Evolutionary conservation across 2,113 vertebrate species (phyloP).

Genomic region (Indicator indicator): DNA sequence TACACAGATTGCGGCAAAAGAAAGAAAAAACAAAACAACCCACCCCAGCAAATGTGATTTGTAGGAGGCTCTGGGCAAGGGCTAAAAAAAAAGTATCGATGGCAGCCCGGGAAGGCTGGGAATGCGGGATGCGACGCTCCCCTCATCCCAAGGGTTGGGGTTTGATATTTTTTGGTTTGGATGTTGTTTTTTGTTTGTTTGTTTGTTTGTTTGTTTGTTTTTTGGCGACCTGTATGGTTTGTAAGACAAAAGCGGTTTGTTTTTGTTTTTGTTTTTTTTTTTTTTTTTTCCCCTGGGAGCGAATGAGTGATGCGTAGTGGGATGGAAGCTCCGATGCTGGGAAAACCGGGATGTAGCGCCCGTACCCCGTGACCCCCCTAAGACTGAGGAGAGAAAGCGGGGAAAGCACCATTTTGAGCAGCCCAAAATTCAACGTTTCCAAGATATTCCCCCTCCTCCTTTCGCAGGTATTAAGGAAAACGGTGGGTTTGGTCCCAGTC

Average conservation of each 20-base stretch:
- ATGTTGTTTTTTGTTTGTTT: no score
- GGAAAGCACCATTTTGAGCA: background rate
- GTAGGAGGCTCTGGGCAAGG: slow-evolving; percentile 62
- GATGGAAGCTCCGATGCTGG: background rate
- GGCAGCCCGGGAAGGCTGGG: slow-evolving; percentile 28
- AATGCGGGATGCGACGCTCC: background rate
- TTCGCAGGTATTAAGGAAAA: background rate
- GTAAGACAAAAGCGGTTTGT: background rate
- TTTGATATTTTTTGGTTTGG: no score
- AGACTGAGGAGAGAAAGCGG: no score
- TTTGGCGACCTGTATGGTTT: background rate
- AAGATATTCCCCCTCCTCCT: background rate
- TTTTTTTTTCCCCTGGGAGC: no score
- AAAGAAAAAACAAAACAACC: background rate
- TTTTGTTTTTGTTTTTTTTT: background rate
- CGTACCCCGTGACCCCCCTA: background rate
- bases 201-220: background rate
- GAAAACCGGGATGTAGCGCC: background rate
- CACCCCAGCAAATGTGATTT: slow-evolving; percentile 79
- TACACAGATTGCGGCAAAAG: slow-evolving; percentile 60
- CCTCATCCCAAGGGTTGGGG: background rate
- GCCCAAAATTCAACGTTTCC: background rate
- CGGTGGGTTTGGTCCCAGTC: background rate
- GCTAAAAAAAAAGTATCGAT: slow-evolving; percentile 46
- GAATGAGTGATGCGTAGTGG: background rate